Evolutionary conservation across 2,888 invertebrate species (phyloP).

Genomic region (Sesamia inferens): DNA sequence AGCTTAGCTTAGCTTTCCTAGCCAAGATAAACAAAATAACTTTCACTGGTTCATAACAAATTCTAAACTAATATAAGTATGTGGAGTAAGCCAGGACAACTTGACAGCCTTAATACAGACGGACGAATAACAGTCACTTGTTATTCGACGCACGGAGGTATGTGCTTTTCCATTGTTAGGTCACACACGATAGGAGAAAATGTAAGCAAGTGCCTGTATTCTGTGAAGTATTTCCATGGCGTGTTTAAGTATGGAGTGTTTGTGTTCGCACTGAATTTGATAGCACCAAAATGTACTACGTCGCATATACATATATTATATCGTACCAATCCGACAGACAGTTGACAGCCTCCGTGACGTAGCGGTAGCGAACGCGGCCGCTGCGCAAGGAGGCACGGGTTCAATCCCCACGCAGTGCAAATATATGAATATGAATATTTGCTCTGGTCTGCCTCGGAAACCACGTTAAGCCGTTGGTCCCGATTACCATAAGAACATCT

Average conservation of each 20-base stretch:
- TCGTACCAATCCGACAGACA: too few relatives aligned
- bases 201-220: not conserved
- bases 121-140: slow-evolving; percentile 62
- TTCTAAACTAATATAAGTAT: slow-evolving; percentile 48
- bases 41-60: slow-evolving; percentile 17
- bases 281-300: not conserved
- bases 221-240: not conserved
- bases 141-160: slow-evolving; percentile 66
- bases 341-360: too few relatives aligned
- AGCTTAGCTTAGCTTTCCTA: not conserved
- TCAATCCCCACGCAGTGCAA: too few relatives aligned
- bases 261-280: not conserved
- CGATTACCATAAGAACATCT: too few relatives aligned
- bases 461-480: too few relatives aligned
- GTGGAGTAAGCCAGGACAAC: slow-evolving; percentile 58
- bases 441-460: too few relatives aligned
- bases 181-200: slow-evolving; percentile 25
- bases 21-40: not conserved
- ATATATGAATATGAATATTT: too few relatives aligned
- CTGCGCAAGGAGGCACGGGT: too few relatives aligned
- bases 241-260: not conserved
- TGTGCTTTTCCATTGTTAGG: slow-evolving; percentile 51
- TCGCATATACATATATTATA: too few relatives aligned
- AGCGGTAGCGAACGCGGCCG: too few relatives aligned
- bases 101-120: slow-evolving; percentile 38